These are phyloP conservation scores for Metopia argyrocephala DNA, from an alignment of 2,888 invertebrate species.

Conservation along the genomic window DNA sequence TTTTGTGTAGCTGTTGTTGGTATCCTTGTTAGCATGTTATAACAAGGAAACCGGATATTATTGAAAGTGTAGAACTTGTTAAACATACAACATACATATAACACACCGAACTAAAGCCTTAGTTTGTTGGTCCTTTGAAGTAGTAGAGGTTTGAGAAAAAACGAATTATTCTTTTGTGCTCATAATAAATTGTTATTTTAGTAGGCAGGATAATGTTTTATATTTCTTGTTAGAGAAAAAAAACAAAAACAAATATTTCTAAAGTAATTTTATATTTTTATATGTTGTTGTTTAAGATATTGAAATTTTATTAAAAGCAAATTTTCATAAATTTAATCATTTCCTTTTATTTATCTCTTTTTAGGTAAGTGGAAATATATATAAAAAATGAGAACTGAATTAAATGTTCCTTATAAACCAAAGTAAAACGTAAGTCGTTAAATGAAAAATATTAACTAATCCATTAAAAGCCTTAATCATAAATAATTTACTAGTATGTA, in stretches of 20 bases:
- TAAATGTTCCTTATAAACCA: background rate
- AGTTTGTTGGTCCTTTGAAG: too few relatives aligned
- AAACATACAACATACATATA: conserved; percentile 47
- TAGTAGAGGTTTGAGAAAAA: conserved; percentile 5
- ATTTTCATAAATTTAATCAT: conserved; percentile 49
- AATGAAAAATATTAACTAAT: too few relatives aligned
- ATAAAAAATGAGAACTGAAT: background rate
- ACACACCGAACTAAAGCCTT: too few relatives aligned
- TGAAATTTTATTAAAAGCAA: conserved; percentile 33
- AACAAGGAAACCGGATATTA: conserved; percentile 66
- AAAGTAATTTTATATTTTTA: background rate
- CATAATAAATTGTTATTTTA: conserved; percentile 35
- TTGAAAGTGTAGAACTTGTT: conserved; percentile 66
- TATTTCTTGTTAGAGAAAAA: too few relatives aligned
- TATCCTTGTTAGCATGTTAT: conserved; percentile 59
- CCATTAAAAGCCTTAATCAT: too few relatives aligned
- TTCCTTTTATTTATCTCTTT: conserved; percentile 66
- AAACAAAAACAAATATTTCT: too few relatives aligned
- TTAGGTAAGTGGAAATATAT: conserved; percentile 71
- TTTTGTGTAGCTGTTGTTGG: background rate
- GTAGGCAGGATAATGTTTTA: conserved; percentile 51
- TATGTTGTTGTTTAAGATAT: conserved; percentile 5
- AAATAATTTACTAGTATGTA: too few relatives aligned
- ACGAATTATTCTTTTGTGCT: conserved; percentile 9
- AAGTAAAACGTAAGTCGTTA: too few relatives aligned